Evolutionary conservation across 2,888 invertebrate species (phyloP).

Genomic region (Ochropacha duplaris): DNA sequence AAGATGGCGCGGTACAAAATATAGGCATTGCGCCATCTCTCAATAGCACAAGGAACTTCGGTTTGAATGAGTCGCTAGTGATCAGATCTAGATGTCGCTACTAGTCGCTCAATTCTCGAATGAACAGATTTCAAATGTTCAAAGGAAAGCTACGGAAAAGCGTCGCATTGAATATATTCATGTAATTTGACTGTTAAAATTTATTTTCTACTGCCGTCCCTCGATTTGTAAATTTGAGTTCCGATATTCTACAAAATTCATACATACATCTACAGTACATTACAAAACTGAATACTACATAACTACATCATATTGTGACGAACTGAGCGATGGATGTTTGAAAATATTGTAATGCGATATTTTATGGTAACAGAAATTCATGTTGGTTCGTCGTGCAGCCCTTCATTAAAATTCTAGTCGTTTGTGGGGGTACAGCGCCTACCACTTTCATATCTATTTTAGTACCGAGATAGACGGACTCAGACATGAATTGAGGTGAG

Average conservation of each 20-base stretch:
- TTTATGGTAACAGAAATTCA: too few relatives aligned
- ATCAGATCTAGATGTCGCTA: not conserved
- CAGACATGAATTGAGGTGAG: not conserved
- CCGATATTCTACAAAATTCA: not conserved
- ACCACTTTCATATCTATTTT: not conserved
- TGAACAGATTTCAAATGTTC: not conserved
- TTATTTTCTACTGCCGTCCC: not conserved
- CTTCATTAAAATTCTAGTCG: not conserved
- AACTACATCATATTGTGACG: not conserved
- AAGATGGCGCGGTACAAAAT: not conserved
- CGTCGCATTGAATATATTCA: not conserved
- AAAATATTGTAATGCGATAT: not conserved
- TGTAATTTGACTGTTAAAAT: not conserved
- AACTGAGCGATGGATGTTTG: not conserved
- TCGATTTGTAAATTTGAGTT: not conserved
- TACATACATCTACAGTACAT: not conserved
- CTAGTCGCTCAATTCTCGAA: not conserved
- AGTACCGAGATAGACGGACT: not conserved
- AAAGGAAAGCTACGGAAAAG: not conserved
- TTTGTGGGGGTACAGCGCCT: not conserved
- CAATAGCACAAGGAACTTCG: not conserved
- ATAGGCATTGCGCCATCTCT: not conserved
- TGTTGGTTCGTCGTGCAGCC: too few relatives aligned
- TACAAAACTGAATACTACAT: not conserved
- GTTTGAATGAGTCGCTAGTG: not conserved